Conservation (phyloP, 2,113 vertebrate genomes). For the Indicator maculatus region DNA sequence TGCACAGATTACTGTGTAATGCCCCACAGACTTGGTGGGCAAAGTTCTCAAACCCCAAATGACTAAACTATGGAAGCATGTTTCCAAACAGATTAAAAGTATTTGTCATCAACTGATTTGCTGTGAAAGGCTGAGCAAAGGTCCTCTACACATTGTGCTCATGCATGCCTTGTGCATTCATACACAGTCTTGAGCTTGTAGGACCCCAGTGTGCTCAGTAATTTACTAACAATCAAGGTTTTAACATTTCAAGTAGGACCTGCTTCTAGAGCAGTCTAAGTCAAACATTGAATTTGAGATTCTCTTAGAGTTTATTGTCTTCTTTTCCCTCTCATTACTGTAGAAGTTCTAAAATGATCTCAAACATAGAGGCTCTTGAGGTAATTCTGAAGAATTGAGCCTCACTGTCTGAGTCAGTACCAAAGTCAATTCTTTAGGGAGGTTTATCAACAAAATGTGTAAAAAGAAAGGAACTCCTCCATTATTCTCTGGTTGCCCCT, state of each 20-base stretch:
- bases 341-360: constrained; percentile 68
- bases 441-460: constrained; percentile 59
- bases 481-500: background rate
- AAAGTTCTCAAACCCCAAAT: constrained; percentile 11
- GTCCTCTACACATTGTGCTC: background rate
- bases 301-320: constrained; percentile 3
- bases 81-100: constrained; percentile 6
- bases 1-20: constrained; percentile 2
- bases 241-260: background rate
- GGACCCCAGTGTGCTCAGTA: background rate
- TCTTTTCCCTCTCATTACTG: constrained; percentile 2
- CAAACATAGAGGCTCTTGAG: constrained; percentile 61
- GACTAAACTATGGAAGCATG: background rate
- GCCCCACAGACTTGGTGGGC: background rate
- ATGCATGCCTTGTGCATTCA: background rate
- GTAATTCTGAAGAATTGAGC: constrained; percentile 60
- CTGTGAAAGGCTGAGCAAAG: background rate
- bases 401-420: constrained; percentile 49
- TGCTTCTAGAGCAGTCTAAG: background rate
- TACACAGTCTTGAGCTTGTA: background rate
- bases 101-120: constrained; percentile 13
- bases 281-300: constrained; percentile 11
- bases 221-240: background rate
- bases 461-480: constrained; percentile 39
- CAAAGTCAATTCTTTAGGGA: constrained; percentile 64